phyloP scores from a whole-genome alignment of 2,888 invertebrate genomes.

The Perithous albicinctus region DNA sequence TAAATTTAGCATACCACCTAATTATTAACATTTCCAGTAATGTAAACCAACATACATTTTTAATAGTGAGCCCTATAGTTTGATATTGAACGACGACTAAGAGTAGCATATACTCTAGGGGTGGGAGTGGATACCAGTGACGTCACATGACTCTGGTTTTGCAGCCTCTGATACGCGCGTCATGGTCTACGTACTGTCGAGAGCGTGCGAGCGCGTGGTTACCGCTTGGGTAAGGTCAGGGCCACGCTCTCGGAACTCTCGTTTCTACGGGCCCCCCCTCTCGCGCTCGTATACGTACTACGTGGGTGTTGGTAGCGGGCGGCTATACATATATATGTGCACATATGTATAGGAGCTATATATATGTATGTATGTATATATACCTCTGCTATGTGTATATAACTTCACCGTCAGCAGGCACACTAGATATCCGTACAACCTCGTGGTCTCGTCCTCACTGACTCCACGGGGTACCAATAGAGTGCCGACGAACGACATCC shows the following conservation, averaged over 20 bases:
- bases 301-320: constrained; percentile 54
- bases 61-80: too few species aligned
- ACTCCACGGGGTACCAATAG: constrained; percentile 24
- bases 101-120: background rate
- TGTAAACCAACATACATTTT: too few species aligned
- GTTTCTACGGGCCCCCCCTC: constrained; percentile 52
- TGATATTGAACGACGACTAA: too few species aligned
- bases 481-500: constrained; percentile 47
- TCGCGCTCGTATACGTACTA: constrained; percentile 48
- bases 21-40: too few species aligned
- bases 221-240: constrained; percentile 80
- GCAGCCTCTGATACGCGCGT: constrained; percentile 65
- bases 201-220: constrained; percentile 55
- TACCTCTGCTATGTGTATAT: constrained; percentile 26
- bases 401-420: constrained; percentile 38
- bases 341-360: background rate
- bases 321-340: background rate
- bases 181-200: constrained; percentile 62
- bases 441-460: constrained; percentile 51
- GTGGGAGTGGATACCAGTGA: constrained; percentile 70
- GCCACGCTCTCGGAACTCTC: constrained; percentile 73
- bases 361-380: background rate
- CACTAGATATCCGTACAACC: constrained; percentile 35
- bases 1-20: too few species aligned
- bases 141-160: constrained; percentile 71